Conservation (phyloP, 2,113 vertebrate genomes). For the Clarias gariepinus region DNA sequence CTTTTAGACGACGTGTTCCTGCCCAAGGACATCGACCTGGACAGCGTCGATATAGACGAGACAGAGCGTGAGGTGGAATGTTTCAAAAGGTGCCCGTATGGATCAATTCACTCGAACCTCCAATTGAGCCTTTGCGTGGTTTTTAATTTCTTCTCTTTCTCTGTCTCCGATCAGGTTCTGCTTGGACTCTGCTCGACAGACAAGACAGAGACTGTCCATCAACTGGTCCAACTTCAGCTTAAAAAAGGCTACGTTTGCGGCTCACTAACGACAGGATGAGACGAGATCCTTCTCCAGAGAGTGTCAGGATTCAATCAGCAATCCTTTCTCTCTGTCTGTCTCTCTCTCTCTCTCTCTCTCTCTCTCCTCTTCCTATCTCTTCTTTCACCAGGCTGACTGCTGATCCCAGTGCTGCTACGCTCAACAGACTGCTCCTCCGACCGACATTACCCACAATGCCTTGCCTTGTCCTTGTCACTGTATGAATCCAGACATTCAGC, state of each 20-base stretch:
- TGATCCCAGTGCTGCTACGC: conserved; percentile 77
- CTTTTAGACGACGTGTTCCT: conserved; percentile 95
- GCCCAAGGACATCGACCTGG: conserved; percentile 97
- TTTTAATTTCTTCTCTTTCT: not conserved
- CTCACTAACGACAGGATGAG: conserved; percentile 77
- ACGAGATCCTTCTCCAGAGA: conserved; percentile 54
- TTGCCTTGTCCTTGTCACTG: conserved; percentile 82
- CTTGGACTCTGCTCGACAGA: conserved; percentile 95
- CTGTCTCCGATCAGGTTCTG: conserved; percentile 81
- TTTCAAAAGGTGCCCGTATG: conserved; percentile 87
- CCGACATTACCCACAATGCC: conserved; percentile 77
- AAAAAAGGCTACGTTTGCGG: conserved; percentile 96
- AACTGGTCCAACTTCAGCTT: conserved; percentile 99
- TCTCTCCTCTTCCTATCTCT: conserved; percentile 56
- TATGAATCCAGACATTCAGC: conserved; percentile 72
- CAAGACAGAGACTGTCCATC: conserved; percentile 94
- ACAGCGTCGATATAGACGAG: conserved; percentile 97
- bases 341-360: conserved; percentile 63
- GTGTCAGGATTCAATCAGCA: conserved; percentile 73
- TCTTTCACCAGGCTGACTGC: conserved; percentile 37
- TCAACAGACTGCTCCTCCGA: conserved; percentile 73
- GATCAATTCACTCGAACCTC: not conserved
- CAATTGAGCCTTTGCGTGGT: accelerated
- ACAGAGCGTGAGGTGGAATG: conserved; percentile 97
- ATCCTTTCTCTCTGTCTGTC: conserved; percentile 63